These are phyloP conservation scores for Periophthalmus modestus DNA, from an alignment of 2,113 vertebrate genomes.

Conservation along the genomic window DNA sequence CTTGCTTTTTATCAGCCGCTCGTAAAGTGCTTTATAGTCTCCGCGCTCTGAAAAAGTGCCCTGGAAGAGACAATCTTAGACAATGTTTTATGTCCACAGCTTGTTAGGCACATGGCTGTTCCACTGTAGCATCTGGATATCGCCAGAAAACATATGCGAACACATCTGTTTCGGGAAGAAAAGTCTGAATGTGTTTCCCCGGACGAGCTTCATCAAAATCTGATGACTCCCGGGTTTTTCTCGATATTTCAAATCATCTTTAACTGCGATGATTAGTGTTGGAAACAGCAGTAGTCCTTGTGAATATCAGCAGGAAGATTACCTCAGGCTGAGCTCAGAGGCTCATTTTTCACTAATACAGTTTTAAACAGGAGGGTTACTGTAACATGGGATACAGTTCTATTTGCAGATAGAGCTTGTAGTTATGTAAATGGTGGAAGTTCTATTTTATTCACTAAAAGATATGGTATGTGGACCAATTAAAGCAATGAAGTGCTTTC, in stretches of 20 bases:
- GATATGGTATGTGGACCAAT: too few species aligned
- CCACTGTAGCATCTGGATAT: constrained; percentile 78
- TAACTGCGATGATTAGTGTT: neutral
- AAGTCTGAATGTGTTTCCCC: constrained; percentile 66
- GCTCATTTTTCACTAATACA: neutral
- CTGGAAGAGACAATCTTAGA: constrained; percentile 72
- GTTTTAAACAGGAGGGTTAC: constrained; percentile 55
- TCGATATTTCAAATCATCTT: constrained; percentile 31
- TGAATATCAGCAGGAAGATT: constrained; percentile 22
- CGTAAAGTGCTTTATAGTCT: constrained; percentile 75
- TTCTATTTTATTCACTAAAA: too few species aligned
- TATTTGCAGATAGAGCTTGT: constrained; percentile 31
- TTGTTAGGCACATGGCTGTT: constrained; percentile 81
- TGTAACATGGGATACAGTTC: constrained; percentile 28
- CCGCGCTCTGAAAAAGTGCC: constrained; percentile 57
- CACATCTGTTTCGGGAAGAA: constrained; percentile 76
- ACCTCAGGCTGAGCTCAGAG: constrained; percentile 29
- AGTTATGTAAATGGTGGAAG: too few species aligned
- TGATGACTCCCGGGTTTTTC: constrained; percentile 44
- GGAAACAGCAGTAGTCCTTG: constrained; percentile 11
- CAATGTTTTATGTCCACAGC: constrained; percentile 81
- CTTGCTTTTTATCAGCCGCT: constrained; percentile 61
- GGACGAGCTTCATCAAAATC: constrained; percentile 67
- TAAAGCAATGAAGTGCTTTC: too few species aligned
- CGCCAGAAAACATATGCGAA: constrained; percentile 74